Evolutionary conservation across 2,113 vertebrate species (phyloP).

Genomic region (Taxidea taxus): DNA sequence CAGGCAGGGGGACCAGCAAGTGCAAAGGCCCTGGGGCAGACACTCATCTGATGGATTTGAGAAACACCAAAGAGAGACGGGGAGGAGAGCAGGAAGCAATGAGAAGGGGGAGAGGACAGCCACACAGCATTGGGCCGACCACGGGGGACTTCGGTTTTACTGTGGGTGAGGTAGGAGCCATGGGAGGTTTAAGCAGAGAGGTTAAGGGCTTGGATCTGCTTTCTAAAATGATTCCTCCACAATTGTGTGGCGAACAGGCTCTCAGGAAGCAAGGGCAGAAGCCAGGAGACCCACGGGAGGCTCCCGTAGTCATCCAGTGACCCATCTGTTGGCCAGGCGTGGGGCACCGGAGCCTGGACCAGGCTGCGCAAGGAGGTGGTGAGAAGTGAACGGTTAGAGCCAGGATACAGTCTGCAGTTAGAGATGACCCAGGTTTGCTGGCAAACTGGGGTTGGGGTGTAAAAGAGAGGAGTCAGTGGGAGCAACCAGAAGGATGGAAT

Average conservation of each 20-base stretch:
- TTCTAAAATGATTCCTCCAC: background rate
- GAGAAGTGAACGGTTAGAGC: background rate
- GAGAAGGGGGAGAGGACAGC: no score
- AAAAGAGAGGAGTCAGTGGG: background rate
- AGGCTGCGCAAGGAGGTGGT: rapidly evolving
- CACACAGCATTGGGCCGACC: rapidly evolving
- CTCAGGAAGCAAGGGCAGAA: background rate
- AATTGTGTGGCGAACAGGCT: background rate
- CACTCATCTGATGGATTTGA: background rate
- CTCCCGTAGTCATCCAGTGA: background rate
- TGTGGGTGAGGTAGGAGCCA: background rate
- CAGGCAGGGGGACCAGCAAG: background rate
- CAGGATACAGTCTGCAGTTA: background rate
- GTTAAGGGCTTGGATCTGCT: background rate
- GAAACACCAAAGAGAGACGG: background rate
- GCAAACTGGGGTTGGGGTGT: background rate
- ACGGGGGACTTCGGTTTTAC: background rate
- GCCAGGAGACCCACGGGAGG: background rate
- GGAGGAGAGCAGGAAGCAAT: background rate
- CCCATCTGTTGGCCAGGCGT: background rate
- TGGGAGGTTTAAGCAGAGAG: background rate
- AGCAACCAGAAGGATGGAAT: background rate
- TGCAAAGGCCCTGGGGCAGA: background rate
- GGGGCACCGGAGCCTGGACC: background rate
- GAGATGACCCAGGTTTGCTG: background rate